Conservation (phyloP, 2,888 invertebrate species). For the Deladenus siricidicola region DNA sequence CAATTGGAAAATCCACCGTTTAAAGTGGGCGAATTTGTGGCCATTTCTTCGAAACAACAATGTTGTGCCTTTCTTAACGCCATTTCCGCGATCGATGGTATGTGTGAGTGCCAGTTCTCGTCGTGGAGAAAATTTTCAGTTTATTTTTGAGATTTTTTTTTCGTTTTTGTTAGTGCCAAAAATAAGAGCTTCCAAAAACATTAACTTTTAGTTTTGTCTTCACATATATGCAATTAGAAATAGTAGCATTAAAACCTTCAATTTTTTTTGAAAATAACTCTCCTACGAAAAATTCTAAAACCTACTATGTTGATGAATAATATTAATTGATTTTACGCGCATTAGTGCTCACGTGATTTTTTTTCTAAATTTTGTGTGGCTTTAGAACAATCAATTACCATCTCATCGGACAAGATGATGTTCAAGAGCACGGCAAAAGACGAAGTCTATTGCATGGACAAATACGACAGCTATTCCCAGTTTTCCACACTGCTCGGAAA, state of each 20-base stretch:
- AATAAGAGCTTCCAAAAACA: no score
- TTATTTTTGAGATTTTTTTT: neutral
- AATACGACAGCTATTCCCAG: conserved; percentile 33
- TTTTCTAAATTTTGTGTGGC: neutral
- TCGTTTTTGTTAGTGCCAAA: no score
- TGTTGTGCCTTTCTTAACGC: conserved; percentile 22
- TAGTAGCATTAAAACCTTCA: no score
- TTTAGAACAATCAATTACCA: conserved; percentile 5
- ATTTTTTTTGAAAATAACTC: no score
- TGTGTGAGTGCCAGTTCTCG: neutral
- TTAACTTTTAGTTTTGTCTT: no score
- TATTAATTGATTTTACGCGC: no score
- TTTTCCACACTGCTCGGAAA: conserved; percentile 35
- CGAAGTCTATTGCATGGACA: conserved; percentile 34
- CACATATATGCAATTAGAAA: no score
- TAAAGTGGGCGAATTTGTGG: conserved; percentile 20
- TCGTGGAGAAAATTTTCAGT: neutral
- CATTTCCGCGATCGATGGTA: conserved; percentile 11
- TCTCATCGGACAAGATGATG: conserved; percentile 19
- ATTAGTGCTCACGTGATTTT: no score
- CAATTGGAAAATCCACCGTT: conserved; percentile 2
- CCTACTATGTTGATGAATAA: no score
- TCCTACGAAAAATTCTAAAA: no score
- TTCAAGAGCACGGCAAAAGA: neutral
- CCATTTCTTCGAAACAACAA: conserved; percentile 22